Evolutionary conservation across 2,113 vertebrate genomes (phyloP).

Genomic region (Pelvicachromis taeniatus): DNA sequence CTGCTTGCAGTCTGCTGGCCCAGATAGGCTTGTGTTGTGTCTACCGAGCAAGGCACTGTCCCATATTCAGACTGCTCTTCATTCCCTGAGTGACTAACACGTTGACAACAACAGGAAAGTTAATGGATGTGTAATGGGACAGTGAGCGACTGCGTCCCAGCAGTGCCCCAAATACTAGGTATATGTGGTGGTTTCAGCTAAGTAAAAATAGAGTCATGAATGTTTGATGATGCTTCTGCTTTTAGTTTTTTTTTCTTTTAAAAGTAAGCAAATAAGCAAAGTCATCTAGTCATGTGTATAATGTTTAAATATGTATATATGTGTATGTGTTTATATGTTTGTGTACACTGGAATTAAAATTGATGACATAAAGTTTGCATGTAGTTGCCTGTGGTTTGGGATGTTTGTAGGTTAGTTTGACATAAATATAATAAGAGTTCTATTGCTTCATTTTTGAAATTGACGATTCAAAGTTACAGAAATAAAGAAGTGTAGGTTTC

Average conservation of each 20-base stretch:
- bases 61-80: conserved; percentile 32
- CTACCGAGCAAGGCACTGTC: background rate
- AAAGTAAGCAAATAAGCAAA: background rate
- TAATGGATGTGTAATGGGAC: conserved; percentile 12
- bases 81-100: conserved; percentile 1
- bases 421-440: background rate
- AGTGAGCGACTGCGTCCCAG: background rate
- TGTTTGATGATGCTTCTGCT: background rate
- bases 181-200: background rate
- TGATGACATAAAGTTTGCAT: background rate
- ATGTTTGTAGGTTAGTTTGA: background rate
- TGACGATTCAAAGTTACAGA: background rate
- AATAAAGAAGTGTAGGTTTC: background rate
- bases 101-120: background rate
- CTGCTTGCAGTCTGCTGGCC: conserved; percentile 12
- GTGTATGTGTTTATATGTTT: too few species aligned
- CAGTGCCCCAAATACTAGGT: conserved; percentile 7
- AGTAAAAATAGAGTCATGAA: background rate
- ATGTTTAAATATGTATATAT: too few species aligned
- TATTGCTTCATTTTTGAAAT: background rate
- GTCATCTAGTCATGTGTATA: background rate
- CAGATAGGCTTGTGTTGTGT: conserved; percentile 30
- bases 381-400: background rate
- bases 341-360: background rate
- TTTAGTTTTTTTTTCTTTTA: background rate